A percentile compares a stretch with the other conserved stretches of the same genome.
Evolutionary conservation across 35 echinoderm and acorn worm genomes (phyloP).

Genomic region (Anneissia japonica): DNA sequence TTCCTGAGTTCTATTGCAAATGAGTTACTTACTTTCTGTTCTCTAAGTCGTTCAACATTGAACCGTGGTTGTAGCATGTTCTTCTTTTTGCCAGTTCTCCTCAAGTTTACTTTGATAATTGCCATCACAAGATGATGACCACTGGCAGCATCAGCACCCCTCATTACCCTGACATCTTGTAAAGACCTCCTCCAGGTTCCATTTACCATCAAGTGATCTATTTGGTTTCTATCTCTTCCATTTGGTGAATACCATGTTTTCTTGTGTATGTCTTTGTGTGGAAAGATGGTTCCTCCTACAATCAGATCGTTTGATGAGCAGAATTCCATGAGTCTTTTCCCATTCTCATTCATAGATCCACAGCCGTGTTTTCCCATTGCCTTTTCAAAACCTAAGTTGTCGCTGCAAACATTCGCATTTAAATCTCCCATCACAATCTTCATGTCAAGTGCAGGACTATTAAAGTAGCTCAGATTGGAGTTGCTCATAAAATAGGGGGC

Average conservation of each 20-base stretch:
- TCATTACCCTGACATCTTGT: slow-evolving; percentile 8
- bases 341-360: slow-evolving; percentile 26
- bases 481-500: slow-evolving; percentile 20
- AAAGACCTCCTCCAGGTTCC: slow-evolving; percentile 15
- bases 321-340: slow-evolving; percentile 24
- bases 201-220: slow-evolving; percentile 37
- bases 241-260: slow-evolving; percentile 31
- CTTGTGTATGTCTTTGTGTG: slow-evolving; percentile 15
- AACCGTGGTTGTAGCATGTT: not conserved
- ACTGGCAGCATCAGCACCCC: slow-evolving; percentile 14
- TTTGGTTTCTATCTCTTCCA: slow-evolving; percentile 31
- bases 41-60: not conserved
- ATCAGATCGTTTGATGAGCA: slow-evolving; percentile 21
- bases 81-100: not conserved
- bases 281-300: slow-evolving; percentile 27
- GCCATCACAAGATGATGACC: slow-evolving; percentile 26
- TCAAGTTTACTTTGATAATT: slow-evolving; percentile 2
- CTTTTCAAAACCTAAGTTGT: slow-evolving; percentile 6
- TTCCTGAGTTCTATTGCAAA: not conserved
- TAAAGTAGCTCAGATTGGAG: slow-evolving; percentile 11
- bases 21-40: not conserved
- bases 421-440: slow-evolving; percentile 29
- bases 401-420: slow-evolving; percentile 41
- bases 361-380: slow-evolving; percentile 20
- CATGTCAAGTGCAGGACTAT: slow-evolving; percentile 12